Base-by-base conservation (phyloP, 2,888 invertebrate genomes). In the Ophion costatus region DNA sequence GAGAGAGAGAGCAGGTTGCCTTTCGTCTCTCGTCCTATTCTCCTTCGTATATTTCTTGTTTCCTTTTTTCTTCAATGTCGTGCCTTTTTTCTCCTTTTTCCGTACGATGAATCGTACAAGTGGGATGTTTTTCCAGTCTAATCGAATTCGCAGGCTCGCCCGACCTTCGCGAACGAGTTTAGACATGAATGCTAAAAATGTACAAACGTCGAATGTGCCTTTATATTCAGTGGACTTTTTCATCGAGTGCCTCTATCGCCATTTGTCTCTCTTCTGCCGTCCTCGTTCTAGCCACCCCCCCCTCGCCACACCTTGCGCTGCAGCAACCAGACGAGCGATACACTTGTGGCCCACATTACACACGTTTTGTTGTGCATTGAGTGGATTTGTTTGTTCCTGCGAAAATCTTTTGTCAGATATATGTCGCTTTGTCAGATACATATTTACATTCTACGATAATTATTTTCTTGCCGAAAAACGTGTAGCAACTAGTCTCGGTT, bases 81-180 rank as follows among this genome's bases (percentile, higher is more conserved):
- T 59, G 20, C 20, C 20, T 59, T 56, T 33, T 66, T 56, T 45
- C 45, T 24, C 24, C 42, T 79, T 59, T 61, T 24, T 56, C 66
- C 22, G n/a, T 24, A 67, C 20, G 56, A 5, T 51, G 51, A 80
- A 76, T 61, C 38, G 70, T 66, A 82, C 79, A 76, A 82, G 79
- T 79, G 63, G 77, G n/a, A 33, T 67, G 75, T 80, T 80, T 82
- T 82, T 82, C 59, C 17, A 73, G 79, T 76, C 71, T 82, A 76
- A 85, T 85, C 82, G 84, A 84, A 82, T 67, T 66, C 45, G 73
- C 42, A 51, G 51, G 51, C 56, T 38, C 69, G 71, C 33, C 45
- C 56, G 82, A 80, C 82, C 82, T 80, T 85, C 71, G 59, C 82
- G 67, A 82, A 79, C 82, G 57, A 63, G 73, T 76, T 85, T 85